Base-by-base conservation (phyloP, 2,113 vertebrate species). In the Indicator maculatus region DNA sequence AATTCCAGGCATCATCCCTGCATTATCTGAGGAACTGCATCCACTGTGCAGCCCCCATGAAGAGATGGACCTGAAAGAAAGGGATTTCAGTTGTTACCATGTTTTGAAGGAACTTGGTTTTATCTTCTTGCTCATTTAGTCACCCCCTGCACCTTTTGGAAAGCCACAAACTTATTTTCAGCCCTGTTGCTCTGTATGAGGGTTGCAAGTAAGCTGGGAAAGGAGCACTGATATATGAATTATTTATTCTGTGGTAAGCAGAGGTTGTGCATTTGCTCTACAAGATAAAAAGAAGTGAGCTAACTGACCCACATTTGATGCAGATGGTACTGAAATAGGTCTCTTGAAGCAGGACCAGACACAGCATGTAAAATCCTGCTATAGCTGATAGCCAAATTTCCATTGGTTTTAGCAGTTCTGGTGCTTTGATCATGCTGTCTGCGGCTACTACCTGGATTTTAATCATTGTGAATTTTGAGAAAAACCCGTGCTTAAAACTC, bases 401-500 rank as follows among this genome's bases (percentile, higher is more conserved):
- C 30, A 1, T 2, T 16, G n/a, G 7, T 61, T 93, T 75, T 12
- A 53, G 30, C 50, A 72, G n/a, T 45, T 81, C 67, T 2, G 3
- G 13, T 17, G 12, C 12, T 33, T 83, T 65, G 11, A 65, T 66
- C 64, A 36, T 41, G 20, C 6, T 66, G 27, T 18, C 63, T 73
- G 33, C 61, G 72, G 58, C 18, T 83, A 16, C 36, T 55, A 18
- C 27, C 31, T 88, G 66, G 6, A 50, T 85, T 58, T 69, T 65
- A 85, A 1, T 28, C 20, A 5, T 5, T 9, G 16, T n/a, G 27
- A 41, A 73, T 89, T 70, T 76, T 61, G 39, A 76, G 27, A 84
- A 72, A 88, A n/a, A 0, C 0, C 17, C 4, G 2, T 3, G 15
- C 31, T 60, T 60, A 38, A 78, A 55, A 5, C 17, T 36, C 39